Base-by-base conservation (phyloP, 2,113 vertebrate species). In the Etheostoma cragini region DNA sequence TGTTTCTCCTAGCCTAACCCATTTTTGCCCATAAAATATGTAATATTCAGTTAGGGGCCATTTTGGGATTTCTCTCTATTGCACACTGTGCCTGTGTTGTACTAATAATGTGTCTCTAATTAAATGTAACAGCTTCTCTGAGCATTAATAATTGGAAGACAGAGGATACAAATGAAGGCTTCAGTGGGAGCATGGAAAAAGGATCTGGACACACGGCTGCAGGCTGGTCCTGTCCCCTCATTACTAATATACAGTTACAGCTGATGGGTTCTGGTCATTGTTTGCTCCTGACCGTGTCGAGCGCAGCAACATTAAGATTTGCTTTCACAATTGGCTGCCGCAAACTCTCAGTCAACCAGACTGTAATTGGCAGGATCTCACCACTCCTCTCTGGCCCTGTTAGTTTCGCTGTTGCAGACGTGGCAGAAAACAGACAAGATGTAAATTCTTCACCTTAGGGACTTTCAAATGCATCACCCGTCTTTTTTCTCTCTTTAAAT, bases 111-210 rank as follows among this genome's bases (percentile, higher is more conserved):
- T 90, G 86, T 72, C 89, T 80, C 84, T 92, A 90, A 94, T 93
- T 92, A 93, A 93, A 94, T 92, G 88, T 93, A 91, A 90, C 88
- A 91, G 89, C 91, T 88, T 90, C 88, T 88, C 73, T 89, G 90
- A 89, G 81, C 91, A 89, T 86, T 92, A 93, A 93, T 91, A 91
- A 93, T 91, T 91, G 83, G 89, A 72, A 94, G 93, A 92, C 82
- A 91, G 77, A 91, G 80, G 81, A 87, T 73, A 82, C 80, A 85
- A 92, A 90, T 77, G 82, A 75, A 87, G 65, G 82, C 76, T 67
- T 72, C 80, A 85, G 64, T 47, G 57, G 80, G 87, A 84, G 87
- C 66, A 64, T 65, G 61, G 71, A 61, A 85, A 79, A 47, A 90
- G 64, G 76, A 33, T 68, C 68, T 72, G 85, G 82, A 86, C 87